These are phyloP conservation scores for Pseudocheirus occidentalis DNA, from an alignment of 2,797 vertebrate species.

Conservation along the genomic window DNA sequence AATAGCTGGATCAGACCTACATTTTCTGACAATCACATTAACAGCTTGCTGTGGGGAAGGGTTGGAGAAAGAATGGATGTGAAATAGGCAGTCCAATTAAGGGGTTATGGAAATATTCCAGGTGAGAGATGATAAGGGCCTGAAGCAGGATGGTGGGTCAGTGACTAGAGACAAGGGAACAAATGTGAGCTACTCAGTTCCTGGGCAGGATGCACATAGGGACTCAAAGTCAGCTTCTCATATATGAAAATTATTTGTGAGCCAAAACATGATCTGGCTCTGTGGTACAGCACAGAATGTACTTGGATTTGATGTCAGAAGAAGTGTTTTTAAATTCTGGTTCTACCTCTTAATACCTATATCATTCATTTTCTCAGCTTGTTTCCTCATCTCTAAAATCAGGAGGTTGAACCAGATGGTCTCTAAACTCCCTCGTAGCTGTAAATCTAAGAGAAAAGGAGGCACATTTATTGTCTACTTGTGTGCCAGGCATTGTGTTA, in stretches of 20 bases:
- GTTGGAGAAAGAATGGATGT: neutral
- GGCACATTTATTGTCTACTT: neutral
- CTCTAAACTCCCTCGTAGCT: neutral
- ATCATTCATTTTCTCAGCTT: neutral
- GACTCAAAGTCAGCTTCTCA: neutral
- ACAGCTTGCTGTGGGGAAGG: neutral
- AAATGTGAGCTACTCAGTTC: neutral
- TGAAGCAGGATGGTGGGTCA: neutral
- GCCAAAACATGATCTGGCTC: neutral
- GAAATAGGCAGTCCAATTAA: neutral
- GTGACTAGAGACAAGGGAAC: neutral
- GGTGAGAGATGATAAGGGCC: neutral
- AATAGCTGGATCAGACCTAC: neutral
- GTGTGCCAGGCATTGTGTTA: neutral
- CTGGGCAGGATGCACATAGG: neutral
- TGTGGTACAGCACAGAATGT: neutral
- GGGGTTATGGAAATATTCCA: neutral
- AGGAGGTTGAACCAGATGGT: neutral
- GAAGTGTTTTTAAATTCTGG: neutral
- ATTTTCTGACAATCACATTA: neutral
- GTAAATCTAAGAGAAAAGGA: neutral
- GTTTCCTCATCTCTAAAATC: neutral
- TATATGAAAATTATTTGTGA: neutral
- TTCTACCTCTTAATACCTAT: neutral
- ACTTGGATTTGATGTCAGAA: neutral